phyloP scores from a whole-genome alignment of 2,113 vertebrate genomes.

The Theristicus caerulescens region DNA sequence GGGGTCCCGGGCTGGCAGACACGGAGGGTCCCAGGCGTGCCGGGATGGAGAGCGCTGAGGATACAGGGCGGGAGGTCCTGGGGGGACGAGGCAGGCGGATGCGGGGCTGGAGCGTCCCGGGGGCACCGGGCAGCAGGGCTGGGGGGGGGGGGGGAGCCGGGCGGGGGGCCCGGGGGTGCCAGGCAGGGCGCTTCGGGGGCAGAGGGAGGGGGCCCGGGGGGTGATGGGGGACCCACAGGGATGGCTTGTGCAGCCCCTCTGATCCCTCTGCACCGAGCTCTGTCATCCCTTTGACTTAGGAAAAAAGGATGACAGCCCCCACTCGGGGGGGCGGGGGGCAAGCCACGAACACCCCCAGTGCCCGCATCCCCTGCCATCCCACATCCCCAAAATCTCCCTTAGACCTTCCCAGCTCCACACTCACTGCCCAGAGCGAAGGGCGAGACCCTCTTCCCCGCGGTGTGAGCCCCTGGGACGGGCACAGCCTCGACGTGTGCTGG shows the following conservation, averaged over 20 bases:
- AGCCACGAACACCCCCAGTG: neutral
- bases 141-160: neutral
- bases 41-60: neutral
- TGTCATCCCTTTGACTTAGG: neutral
- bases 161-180: neutral
- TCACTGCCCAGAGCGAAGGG: neutral
- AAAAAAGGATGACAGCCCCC: neutral
- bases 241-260: neutral
- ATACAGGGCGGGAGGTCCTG: neutral
- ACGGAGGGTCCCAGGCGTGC: neutral
- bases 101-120: neutral
- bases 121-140: neutral
- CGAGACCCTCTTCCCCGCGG: fast-evolving
- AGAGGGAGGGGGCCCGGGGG: neutral
- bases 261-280: neutral
- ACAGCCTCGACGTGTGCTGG: neutral
- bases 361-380: neutral
- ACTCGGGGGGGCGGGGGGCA: no score
- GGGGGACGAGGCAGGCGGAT: neutral
- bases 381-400: neutral
- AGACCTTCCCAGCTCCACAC: neutral
- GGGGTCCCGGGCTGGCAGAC: neutral
- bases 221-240: neutral
- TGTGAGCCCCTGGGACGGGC: neutral
- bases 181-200: neutral